Base-by-base conservation (phyloP, 2,113 vertebrate genomes). In the Malurus alboscapulatus region DNA sequence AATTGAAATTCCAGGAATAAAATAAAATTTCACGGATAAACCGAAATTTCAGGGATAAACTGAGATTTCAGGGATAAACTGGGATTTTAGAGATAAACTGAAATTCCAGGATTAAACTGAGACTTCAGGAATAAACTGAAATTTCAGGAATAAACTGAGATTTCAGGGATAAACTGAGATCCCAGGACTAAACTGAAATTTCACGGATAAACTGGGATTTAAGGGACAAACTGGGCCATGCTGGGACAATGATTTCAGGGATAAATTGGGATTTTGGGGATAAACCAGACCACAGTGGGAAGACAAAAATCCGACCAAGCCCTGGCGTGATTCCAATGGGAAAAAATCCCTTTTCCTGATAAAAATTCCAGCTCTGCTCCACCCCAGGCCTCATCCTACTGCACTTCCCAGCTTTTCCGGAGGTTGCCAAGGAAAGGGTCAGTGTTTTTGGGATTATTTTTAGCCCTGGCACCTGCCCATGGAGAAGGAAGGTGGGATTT, bases 351-450 rank as follows among this genome's bases (percentile, higher is more conserved):
- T 36, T 59, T 84, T 58, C 30, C 57, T 42, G 20, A 3, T 3
- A 9, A 53, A 77, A 81, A 26, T 8, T 2, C 0, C 2, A 1
- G 4, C 4, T 2, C 12, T 12, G 38, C 75, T 66, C 78, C 74
- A 59, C 2, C 6, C 92, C 45, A 13, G 25, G 27, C 2, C 69
- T 74, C 1, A 0, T 67, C 84, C 85, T 6, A n/a, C 87, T 6
- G 53, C 74, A 44, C 20, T 10, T 71, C 17, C 55, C 85, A 27
- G 80, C 24, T 44, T 68, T 78, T 66, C 81, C 0, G 1, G 53
- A 48, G 78, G 36, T 66, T 94, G 96, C 93, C 90, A 66, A 90
- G 84, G 66, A 57, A 38, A 83, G 69, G 91, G 91, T 71, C 93
- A 61, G 36, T 36, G 36, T 65, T 88, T 34, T 38, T 38, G 10